A percentile compares a stretch with the other conserved stretches of the same genome.
Evolutionary conservation across 1,140 invertebrate species (phyloP).

Genomic region (Fopius arisanus): DNA sequence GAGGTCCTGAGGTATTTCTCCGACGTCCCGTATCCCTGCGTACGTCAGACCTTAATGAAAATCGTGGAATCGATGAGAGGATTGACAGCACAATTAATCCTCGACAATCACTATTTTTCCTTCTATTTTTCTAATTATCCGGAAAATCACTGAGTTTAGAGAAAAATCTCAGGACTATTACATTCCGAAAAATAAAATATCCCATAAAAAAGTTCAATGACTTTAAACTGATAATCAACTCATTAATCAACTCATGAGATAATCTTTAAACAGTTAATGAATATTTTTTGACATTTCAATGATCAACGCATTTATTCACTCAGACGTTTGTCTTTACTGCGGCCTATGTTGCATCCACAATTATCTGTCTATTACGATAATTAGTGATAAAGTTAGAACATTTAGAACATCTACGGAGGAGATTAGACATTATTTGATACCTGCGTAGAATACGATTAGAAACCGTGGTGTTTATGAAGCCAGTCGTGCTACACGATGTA

Average conservation of each 20-base stretch:
- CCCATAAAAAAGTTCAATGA: too few relatives aligned
- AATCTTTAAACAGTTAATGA: too few relatives aligned
- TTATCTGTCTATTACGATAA: background rate
- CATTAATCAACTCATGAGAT: too few relatives aligned
- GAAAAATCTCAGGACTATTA: too few relatives aligned
- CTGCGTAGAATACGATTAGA: slow-evolving; percentile 48
- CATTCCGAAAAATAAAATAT: too few relatives aligned
- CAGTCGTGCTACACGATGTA: slow-evolving; percentile 40
- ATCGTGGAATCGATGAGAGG: background rate
- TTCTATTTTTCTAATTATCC: too few relatives aligned
- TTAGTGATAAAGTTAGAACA: background rate
- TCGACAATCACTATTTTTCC: background rate
- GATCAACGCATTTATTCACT: too few relatives aligned
- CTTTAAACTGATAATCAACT: too few relatives aligned
- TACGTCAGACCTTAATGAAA: slow-evolving; percentile 69
- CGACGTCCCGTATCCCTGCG: slow-evolving; percentile 80
- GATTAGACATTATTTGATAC: slow-evolving; percentile 35
- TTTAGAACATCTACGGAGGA: background rate
- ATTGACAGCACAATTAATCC: background rate
- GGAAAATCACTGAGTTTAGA: too few relatives aligned
- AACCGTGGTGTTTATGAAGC: slow-evolving; percentile 46
- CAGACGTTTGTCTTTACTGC: too few relatives aligned
- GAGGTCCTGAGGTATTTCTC: slow-evolving; percentile 80
- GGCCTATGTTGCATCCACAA: background rate
- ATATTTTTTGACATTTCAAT: too few relatives aligned